Evolutionary conservation across 2,888 invertebrate species (phyloP), one percentile per base, ranked within the genome.

Genomic region (Malthinus seriepunctatus): DNA sequence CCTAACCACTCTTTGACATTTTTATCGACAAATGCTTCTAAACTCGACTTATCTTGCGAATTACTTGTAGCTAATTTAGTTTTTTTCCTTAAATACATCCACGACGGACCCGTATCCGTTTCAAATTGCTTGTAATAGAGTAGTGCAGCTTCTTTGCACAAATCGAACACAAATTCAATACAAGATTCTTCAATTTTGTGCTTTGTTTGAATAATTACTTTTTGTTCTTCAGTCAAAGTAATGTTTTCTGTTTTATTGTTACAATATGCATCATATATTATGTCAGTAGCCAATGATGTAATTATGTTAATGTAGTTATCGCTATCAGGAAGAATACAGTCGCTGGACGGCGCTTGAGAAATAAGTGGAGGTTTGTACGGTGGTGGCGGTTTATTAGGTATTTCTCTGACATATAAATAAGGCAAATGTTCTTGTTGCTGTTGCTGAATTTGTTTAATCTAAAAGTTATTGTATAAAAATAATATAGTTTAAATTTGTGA

Each of bases 351-450:
- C 3, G 77, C 71, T 37, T 73, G 70, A 12, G 76, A 73, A 1
- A 68, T 66, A 35, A 72, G 68, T 1, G 88, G 88, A 6, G 88
- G 88, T 0, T 86, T 87, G 75, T 90, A 90, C 0, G 90, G 89
- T 0, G 90, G 89, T 1, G 90, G 89, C 8, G 89, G 88, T 71
- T 89, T 89, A 72, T 89, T 88, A 4, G 89, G 88, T 62, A 89
- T 88, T 76, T 88, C 87, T 45, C 88, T 77, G 39, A 86, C 79
- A 73, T 81, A 87, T 66, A 79, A 78, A 72, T 81, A 85, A 39
- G 83, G 81, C 11, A 80, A 76, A 64, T 82, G 81, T 58, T 81
- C 81, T 54, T 83, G 82, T 53, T 79, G 80, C 67, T 82, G 81
- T 55, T 79, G 79, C 70, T 84, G 83, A 14, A 86, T 77, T 70